Conservation (phyloP, 2,113 vertebrate species). For the Hyaena hyaena region DNA sequence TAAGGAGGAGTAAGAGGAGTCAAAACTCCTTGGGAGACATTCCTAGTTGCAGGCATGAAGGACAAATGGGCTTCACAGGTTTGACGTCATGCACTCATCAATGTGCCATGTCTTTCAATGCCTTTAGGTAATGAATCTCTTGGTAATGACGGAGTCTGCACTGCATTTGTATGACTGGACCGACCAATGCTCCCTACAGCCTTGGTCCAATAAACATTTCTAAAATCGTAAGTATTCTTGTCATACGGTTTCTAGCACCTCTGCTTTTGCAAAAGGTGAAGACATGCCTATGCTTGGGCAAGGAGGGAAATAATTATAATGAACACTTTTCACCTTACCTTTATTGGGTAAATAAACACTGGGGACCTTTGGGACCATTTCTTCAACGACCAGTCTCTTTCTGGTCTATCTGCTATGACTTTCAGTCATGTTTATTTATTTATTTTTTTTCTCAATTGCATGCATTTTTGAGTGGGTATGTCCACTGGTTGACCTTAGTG, state of each 20-base stretch:
- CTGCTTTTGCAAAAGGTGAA: background rate
- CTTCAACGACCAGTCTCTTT: background rate
- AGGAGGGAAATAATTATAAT: background rate
- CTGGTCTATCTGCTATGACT: background rate
- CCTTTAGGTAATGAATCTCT: background rate
- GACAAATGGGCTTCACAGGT: accelerated
- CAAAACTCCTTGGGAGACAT: background rate
- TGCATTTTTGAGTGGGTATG: background rate
- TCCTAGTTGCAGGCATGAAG: background rate
- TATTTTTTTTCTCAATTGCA: background rate
- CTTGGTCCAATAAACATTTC: too few relatives aligned
- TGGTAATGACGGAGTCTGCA: accelerated
- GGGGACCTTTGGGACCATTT: background rate
- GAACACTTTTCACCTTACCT: too few relatives aligned
- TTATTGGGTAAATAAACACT: background rate
- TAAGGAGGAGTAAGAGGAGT: background rate
- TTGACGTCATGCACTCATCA: accelerated
- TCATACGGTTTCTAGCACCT: background rate
- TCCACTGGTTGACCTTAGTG: background rate
- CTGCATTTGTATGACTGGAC: accelerated
- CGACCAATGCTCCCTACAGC: accelerated
- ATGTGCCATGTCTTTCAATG: accelerated
- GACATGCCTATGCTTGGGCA: accelerated
- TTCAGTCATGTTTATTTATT: background rate
- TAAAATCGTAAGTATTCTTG: accelerated